These are phyloP conservation scores for Calephelis nemesis DNA, from an alignment of 1,140 invertebrate species.

Conservation along the genomic window DNA sequence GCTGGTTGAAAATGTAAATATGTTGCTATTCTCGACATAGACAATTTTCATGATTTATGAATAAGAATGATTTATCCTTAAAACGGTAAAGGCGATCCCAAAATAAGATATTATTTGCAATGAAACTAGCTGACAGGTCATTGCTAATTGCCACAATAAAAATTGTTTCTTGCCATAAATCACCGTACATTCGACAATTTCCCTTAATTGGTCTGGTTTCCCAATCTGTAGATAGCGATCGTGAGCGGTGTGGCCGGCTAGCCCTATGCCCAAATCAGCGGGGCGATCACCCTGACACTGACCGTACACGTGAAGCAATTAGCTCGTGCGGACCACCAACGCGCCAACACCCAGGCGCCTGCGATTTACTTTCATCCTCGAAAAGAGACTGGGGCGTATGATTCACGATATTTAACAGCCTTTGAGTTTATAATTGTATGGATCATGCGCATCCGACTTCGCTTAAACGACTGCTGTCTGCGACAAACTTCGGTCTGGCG, in stretches of 20 bases:
- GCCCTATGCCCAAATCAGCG: slow-evolving; percentile 44
- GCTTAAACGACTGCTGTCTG: no score
- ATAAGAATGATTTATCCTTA: background rate
- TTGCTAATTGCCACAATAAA: slow-evolving; percentile 50
- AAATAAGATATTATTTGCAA: slow-evolving; percentile 35
- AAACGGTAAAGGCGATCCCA: slow-evolving; percentile 26
- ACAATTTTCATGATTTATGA: background rate
- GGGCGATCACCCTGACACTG: slow-evolving; percentile 61
- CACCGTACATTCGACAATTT: slow-evolving; percentile 57
- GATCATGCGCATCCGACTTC: no score
- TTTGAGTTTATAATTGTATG: no score
- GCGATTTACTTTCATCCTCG: slow-evolving; percentile 48
- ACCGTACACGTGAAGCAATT: slow-evolving; percentile 54
- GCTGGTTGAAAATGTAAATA: no score
- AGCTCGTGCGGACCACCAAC: slow-evolving; percentile 55
- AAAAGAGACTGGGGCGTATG: slow-evolving; percentile 38
- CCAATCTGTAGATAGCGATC: slow-evolving; percentile 58
- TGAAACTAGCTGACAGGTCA: slow-evolving; percentile 36
- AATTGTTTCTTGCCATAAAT: slow-evolving; percentile 50
- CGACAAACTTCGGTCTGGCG: no score
- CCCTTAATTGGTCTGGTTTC: slow-evolving; percentile 63
- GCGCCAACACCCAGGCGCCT: slow-evolving; percentile 28
- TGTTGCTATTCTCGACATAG: no score
- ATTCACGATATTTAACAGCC: slow-evolving; percentile 26
- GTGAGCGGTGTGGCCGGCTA: slow-evolving; percentile 49